These are phyloP conservation scores for Porites australiensis DNA, from an alignment of 64 coral and sea anemone species.

Conservation along the genomic window DNA sequence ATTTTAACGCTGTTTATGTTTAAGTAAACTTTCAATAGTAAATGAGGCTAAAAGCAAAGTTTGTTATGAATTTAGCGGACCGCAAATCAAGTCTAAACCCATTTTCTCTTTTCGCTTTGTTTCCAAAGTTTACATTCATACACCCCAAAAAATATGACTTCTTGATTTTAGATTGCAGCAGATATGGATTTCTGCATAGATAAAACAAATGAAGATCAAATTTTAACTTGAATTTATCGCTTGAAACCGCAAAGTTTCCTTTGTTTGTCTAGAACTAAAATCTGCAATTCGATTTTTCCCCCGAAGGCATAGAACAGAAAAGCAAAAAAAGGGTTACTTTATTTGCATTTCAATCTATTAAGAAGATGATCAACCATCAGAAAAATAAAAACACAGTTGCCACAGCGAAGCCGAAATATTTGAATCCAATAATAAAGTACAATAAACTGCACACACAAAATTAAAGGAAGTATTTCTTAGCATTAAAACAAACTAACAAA, in stretches of 20 bases:
- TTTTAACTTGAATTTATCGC: conserved; percentile 6
- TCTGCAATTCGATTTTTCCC: background rate
- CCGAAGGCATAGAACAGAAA: background rate
- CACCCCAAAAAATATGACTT: conserved; percentile 4
- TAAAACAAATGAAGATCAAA: conserved; percentile 5
- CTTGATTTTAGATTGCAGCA: background rate
- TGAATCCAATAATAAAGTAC: background rate
- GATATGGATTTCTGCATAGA: background rate
- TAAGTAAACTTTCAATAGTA: background rate
- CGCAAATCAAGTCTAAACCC: background rate
- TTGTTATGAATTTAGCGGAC: background rate
- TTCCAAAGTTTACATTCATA: background rate
- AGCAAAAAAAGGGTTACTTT: background rate
- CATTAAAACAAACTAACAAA: background rate
- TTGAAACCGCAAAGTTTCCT: background rate
- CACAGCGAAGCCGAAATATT: background rate
- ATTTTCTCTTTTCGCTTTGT: background rate
- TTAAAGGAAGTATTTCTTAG: background rate
- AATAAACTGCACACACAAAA: background rate
- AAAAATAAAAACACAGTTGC: background rate
- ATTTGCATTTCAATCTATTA: conserved; percentile 16
- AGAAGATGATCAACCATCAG: background rate
- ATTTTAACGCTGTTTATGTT: conserved; percentile 28
- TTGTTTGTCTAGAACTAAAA: background rate
- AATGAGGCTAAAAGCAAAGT: background rate